Conservation (phyloP, 1,140 invertebrate species). For the Drosophila sturtevanti region DNA sequence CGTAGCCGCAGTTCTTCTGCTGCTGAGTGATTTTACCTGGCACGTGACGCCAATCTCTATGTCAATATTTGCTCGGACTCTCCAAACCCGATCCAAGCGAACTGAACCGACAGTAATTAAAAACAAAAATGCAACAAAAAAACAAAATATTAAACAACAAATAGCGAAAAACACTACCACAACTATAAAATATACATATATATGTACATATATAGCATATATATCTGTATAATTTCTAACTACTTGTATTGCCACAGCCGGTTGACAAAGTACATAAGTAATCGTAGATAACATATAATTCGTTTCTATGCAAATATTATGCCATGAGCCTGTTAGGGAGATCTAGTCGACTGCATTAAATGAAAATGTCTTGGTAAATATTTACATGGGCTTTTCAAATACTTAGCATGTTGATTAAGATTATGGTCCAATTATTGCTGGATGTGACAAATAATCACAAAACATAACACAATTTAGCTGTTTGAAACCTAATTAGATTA, state of each 20-base stretch:
- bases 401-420: not conserved
- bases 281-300: conserved; percentile 47
- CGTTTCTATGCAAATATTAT: conserved; percentile 35
- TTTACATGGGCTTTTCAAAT: not conserved
- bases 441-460: not conserved
- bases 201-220: not conserved
- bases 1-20: conserved; percentile 32
- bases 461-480: not conserved
- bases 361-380: conserved; percentile 5
- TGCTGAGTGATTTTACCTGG: conserved; percentile 47
- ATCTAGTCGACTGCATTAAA: conserved; percentile 16
- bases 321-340: not conserved
- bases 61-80: conserved; percentile 53
- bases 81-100: conserved; percentile 27
- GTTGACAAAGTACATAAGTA: conserved; percentile 23
- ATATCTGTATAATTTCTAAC: conserved; percentile 16
- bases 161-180: not conserved
- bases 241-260: conserved; percentile 61
- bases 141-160: conserved; percentile 11
- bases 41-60: conserved; percentile 59
- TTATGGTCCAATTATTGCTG: not conserved
- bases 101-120: conserved; percentile 57
- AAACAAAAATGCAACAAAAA: conserved; percentile 36
- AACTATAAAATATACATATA: not conserved
- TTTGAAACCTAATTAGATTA: too few relatives aligned